Evolutionary conservation across 2,113 vertebrate species (phyloP).

Genomic region (Chionomys nivalis): DNA sequence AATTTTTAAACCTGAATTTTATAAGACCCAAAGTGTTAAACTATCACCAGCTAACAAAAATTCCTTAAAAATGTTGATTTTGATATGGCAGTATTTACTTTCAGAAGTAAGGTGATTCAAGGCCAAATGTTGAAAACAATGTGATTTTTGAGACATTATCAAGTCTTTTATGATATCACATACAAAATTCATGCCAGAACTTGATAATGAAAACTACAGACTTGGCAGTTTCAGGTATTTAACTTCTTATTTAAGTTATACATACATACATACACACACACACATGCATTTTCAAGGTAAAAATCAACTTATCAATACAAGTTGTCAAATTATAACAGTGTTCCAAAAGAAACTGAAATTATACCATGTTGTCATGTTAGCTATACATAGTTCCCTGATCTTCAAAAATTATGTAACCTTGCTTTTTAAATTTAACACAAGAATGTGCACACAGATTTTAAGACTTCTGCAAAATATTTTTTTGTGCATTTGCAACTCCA

Average conservation of each 20-base stretch:
- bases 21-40: neutral
- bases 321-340: neutral
- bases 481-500: neutral
- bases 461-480: neutral
- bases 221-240: neutral
- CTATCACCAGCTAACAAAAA: neutral
- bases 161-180: neutral
- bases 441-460: neutral
- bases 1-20: neutral
- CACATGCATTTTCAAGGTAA: neutral
- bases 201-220: neutral
- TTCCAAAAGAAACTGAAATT: neutral
- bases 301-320: neutral
- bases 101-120: neutral
- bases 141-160: neutral
- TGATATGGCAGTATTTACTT: neutral
- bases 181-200: neutral
- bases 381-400: neutral
- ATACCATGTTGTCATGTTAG: neutral
- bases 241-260: neutral
- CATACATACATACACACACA: neutral
- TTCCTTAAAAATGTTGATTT: neutral
- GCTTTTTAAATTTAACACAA: neutral
- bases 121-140: neutral
- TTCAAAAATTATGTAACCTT: neutral